These are phyloP conservation scores for Siniperca chuatsi DNA, from an alignment of 2,113 vertebrate genomes.

Conservation along the genomic window DNA sequence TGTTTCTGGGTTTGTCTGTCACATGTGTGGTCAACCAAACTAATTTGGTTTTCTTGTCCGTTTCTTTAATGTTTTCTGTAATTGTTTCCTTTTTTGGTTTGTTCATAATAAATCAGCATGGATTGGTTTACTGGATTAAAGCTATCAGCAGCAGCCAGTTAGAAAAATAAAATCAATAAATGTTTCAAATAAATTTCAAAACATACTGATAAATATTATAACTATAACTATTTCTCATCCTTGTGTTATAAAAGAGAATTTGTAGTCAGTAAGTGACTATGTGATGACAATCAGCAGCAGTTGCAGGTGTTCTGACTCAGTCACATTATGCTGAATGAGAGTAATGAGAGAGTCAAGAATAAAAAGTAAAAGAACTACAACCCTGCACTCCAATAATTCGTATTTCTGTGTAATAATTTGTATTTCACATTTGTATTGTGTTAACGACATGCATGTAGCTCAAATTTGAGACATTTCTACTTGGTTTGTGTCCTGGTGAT, in stretches of 20 bases:
- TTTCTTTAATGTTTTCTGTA: neutral
- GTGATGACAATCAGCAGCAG: neutral
- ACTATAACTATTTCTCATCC: constrained; percentile 15
- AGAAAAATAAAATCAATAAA: neutral
- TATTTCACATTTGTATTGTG: neutral
- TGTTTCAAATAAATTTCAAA: constrained; percentile 24
- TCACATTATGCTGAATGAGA: neutral
- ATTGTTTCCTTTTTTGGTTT: neutral
- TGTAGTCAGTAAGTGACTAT: constrained; percentile 45
- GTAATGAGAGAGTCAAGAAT: neutral
- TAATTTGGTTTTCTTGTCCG: neutral
- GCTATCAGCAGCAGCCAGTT: too few species aligned
- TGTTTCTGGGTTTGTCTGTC: constrained; percentile 3
- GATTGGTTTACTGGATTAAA: neutral
- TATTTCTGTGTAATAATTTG: neutral
- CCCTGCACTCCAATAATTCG: neutral
- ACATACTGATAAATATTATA: constrained; percentile 38
- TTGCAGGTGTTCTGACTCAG: neutral
- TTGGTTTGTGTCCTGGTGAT: constrained; percentile 32
- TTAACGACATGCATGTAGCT: neutral
- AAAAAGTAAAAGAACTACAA: neutral
- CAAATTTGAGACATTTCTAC: constrained; percentile 6
- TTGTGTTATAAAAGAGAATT: neutral
- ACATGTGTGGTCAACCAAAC: neutral
- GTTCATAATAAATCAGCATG: too few species aligned